Base-by-base conservation (phyloP, 1,140 invertebrate species). In the Cecropterus lyciades region DNA sequence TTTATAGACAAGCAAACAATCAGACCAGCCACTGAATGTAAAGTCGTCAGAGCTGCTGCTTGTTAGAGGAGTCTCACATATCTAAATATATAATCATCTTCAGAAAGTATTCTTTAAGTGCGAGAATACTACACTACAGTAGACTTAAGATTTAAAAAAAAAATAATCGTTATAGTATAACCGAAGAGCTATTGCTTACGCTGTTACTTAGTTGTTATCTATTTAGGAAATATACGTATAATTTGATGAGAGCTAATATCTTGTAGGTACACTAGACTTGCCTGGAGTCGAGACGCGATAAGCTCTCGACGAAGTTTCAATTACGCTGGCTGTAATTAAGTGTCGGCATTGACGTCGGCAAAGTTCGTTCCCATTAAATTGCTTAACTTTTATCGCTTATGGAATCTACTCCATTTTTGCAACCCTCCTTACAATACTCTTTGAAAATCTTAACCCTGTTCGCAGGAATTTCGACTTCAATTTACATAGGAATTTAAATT, bases 291-390 rank as follows among this genome's bases (percentile, higher is more conserved):
- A 75, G 72, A 80, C 77, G 70, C 77, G 68, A 82, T 82, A 76
- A 78, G 72, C 75, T 63, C 16, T 43, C 52, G 37, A 20, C 70
- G 40, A 79, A 80, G 76, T 87, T 90, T 90, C 85, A 87, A 88
- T 88, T 88, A 85, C 70, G 37, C 69, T 63, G 67, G 71, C 69
- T 77, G 77, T 84, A 88, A 88, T 90, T 88, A 88, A 90, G 77
- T 81, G 79, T 72, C 75, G 62, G 73, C 65, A 68, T 75, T 73
- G 75, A 78, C 76, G 75, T 46, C 74, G 70, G 71, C 73, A 63
- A 83, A 81, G 60, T 82, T 75, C 73, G 46, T 66, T 82, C 76
- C 79, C 82, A 87, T 89, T 84, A 82, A 85, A 87, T 85, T 80
- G 78, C 73, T 83, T 81, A 67, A 82, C 77, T 83, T 85, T 85